Percentiles rank a stretch among this genome's conserved stretches.
These are phyloP conservation scores for Petrolisthes manimaculis DNA, from an alignment of 2,888 invertebrate genomes.

Conservation along the genomic window DNA sequence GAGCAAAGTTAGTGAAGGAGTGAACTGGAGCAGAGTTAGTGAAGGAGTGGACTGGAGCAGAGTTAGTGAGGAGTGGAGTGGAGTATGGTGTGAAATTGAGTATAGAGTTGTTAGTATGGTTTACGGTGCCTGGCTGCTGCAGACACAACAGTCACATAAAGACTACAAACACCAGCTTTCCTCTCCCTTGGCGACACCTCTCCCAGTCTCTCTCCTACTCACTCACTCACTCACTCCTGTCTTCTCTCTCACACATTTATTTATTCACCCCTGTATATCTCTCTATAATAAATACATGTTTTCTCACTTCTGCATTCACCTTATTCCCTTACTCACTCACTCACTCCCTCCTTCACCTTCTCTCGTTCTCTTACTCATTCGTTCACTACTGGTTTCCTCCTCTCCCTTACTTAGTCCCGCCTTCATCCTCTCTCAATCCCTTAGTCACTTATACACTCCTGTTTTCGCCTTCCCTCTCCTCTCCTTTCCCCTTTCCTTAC, in stretches of 20 bases:
- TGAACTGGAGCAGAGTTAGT: no score
- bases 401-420: neutral
- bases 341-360: neutral
- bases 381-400: neutral
- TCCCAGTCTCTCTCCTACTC: neutral
- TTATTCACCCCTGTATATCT: neutral
- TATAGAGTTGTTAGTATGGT: no score
- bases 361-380: neutral
- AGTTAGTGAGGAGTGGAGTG: no score
- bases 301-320: no score
- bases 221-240: neutral
- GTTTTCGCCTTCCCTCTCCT: neutral
- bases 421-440: no score
- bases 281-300: neutral
- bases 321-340: no score
- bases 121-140: no score
- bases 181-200: neutral
- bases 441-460: neutral
- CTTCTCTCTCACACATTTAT: neutral
- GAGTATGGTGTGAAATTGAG: no score
- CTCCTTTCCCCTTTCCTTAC: neutral
- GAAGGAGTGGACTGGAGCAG: no score
- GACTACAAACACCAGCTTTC: neutral
- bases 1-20: no score
- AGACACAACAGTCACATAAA: no score